Evolutionary conservation across 2,888 invertebrate genomes (phyloP).

Genomic region (Lobophora halterata): DNA sequence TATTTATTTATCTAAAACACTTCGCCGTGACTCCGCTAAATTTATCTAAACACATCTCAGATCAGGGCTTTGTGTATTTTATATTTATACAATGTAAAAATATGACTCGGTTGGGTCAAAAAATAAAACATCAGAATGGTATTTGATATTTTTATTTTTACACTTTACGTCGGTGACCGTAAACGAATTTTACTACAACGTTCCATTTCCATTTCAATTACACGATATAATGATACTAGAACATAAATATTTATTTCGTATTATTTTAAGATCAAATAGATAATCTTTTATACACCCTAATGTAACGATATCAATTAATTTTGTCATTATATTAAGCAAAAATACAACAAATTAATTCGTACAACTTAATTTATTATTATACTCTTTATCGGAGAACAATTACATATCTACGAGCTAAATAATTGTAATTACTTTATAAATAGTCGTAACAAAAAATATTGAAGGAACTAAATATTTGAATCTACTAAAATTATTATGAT

Average conservation of each 20-base stretch:
- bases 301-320: constrained; percentile 79
- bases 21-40: too few relatives aligned
- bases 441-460: constrained; percentile 68
- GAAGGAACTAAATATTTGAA: constrained; percentile 78
- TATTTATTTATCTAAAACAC: too few relatives aligned
- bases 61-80: too few relatives aligned
- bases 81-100: neutral
- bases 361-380: constrained; percentile 70
- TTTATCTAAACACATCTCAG: too few relatives aligned
- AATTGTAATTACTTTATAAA: constrained; percentile 62
- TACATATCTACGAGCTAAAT: constrained; percentile 67
- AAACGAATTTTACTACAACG: constrained; percentile 79
- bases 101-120: constrained; percentile 8
- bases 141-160: constrained; percentile 78
- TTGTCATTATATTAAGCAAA: constrained; percentile 78
- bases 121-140: constrained; percentile 69
- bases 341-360: constrained; percentile 79
- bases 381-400: constrained; percentile 74
- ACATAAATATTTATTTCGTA: constrained; percentile 80
- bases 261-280: constrained; percentile 80
- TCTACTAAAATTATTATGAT: constrained; percentile 58
- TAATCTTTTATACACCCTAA: constrained; percentile 81
- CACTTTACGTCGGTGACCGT: constrained; percentile 78
- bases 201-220: constrained; percentile 71
- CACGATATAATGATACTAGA: constrained; percentile 78